Conservation (phyloP, 2,797 vertebrate genomes). For the Hydrophis major region DNA sequence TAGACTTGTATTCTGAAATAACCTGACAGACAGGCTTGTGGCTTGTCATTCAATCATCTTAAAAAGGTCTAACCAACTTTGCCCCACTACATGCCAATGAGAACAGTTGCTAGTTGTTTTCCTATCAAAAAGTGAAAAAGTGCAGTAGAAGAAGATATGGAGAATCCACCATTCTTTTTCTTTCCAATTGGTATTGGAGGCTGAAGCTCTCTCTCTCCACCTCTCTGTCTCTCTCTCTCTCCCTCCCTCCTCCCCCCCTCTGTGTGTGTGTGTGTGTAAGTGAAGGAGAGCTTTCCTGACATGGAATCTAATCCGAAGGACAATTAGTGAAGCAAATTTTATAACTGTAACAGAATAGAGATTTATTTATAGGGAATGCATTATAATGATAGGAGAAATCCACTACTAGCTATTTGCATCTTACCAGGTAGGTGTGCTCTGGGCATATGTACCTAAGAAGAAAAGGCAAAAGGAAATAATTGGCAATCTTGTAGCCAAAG, state of each 20-base stretch:
- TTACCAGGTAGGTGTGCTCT: not conserved
- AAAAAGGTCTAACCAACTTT: not conserved
- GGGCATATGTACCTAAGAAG: not conserved
- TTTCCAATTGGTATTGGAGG: not conserved
- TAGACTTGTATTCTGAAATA: not conserved
- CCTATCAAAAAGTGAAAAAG: not conserved
- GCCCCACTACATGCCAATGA: not conserved
- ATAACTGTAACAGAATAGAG: not conserved
- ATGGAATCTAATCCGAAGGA: not conserved
- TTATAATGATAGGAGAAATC: not conserved
- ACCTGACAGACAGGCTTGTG: not conserved
- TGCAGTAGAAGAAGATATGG: not conserved
- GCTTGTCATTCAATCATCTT: not conserved
- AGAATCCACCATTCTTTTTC: not conserved
- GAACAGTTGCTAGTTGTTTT: not conserved
- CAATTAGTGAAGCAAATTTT: not conserved
- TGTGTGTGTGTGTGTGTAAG: not conserved
- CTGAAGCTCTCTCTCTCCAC: not conserved
- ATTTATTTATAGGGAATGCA: not conserved
- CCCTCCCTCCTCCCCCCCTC: accelerated
- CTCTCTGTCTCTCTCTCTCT: no score
- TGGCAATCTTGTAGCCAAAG: not conserved
- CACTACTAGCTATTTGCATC: not conserved
- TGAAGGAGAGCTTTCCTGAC: not conserved
- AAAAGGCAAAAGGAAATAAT: not conserved